Evolutionary conservation across 2,113 vertebrate genomes (phyloP).

Genomic region (Oxyruncus cristatus): DNA sequence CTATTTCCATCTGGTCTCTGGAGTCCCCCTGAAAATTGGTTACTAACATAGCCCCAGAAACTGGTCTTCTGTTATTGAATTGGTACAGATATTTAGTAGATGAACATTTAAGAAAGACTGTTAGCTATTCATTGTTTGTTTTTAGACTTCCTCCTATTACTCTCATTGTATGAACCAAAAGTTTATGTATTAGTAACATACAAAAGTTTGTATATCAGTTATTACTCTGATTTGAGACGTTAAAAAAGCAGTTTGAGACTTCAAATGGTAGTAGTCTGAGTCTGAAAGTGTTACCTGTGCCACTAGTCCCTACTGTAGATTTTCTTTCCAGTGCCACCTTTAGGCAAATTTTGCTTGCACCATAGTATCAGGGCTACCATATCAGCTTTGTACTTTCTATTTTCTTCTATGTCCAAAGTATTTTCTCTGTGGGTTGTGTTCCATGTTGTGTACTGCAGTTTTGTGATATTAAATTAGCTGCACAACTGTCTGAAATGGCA

Average conservation of each 20-base stretch:
- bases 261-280: neutral
- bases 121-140: neutral
- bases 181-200: no score
- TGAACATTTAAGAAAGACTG: neutral
- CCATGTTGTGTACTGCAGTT: neutral
- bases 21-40: neutral
- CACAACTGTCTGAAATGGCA: neutral
- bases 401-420: neutral
- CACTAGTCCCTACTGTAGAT: neutral
- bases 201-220: neutral
- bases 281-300: neutral
- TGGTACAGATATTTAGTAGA: neutral
- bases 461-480: neutral
- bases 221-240: neutral
- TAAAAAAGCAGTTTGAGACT: neutral
- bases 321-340: neutral
- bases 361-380: neutral
- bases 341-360: neutral
- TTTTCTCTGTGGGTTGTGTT: neutral
- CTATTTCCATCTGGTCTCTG: neutral
- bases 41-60: neutral
- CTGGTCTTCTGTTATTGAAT: neutral
- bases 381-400: neutral
- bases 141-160: neutral
- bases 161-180: neutral